phyloP scores from a whole-genome alignment of 2,888 invertebrate genomes.

The Sarcophaga variegata region DNA sequence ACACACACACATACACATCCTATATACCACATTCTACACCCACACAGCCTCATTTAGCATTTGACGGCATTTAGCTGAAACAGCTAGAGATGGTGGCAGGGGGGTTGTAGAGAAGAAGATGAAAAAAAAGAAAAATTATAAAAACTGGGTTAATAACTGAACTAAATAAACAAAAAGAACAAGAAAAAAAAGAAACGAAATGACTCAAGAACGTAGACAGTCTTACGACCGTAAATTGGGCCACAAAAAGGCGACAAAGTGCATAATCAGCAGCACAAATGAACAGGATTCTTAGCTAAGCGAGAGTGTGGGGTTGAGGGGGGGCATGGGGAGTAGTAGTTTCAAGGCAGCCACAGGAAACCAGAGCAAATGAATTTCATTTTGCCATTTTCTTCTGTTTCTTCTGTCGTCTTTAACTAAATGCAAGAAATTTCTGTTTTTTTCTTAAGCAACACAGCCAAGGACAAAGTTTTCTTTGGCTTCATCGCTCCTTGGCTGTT shows the following conservation, averaged over 20 bases:
- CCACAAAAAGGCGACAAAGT: constrained; percentile 72
- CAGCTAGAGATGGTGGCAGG: background rate
- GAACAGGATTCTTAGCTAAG: constrained; percentile 20
- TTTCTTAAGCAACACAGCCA: constrained; percentile 51
- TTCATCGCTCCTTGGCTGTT: constrained; percentile 1
- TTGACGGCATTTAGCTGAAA: background rate
- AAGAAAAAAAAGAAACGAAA: constrained; percentile 47
- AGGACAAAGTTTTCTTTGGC: constrained; percentile 61
- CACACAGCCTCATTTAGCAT: background rate
- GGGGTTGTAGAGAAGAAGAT: constrained; percentile 13
- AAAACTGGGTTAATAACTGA: constrained; percentile 80
- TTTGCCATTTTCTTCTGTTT: constrained; percentile 35
- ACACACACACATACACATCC: constrained; percentile 47
- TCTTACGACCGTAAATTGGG: constrained; percentile 62
- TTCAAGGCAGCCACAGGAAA: constrained; percentile 55
- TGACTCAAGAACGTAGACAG: constrained; percentile 37
- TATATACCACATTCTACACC: background rate
- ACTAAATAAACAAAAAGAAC: constrained; percentile 65
- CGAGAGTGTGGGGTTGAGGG: background rate
- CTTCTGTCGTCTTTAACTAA: constrained; percentile 37
- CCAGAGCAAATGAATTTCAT: constrained; percentile 49
- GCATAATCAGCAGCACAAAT: constrained; percentile 71
- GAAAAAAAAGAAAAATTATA: constrained; percentile 53
- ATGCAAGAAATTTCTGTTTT: constrained; percentile 45
- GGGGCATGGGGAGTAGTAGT: background rate